Evolutionary conservation across 2,888 invertebrate genomes (phyloP), one percentile per base, ranked within the genome.

Genomic region (Sphinx pinastri): DNA sequence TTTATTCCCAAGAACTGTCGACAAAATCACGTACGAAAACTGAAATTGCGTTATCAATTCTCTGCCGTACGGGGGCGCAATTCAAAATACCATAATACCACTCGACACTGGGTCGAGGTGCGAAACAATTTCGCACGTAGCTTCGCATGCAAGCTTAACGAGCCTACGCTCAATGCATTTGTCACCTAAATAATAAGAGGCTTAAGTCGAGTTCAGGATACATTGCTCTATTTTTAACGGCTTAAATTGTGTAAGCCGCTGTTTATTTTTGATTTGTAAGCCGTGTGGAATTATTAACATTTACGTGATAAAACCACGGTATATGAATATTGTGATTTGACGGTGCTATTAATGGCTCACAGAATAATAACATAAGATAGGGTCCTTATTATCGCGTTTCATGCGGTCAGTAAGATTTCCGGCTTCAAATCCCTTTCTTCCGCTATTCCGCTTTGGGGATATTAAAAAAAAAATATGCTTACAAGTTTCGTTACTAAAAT

Each of bases 101-200:
- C 54, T 63, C 54, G 45, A 63, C 51, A 63, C 14, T 45, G 16
- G 47, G 47, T n/a, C 54, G 63, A 47, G 69, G n/a, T 52, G 63
- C 52, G 54, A 69, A n/a, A 52, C 51, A 69, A 69, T 47, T 45
- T 47, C 60, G 54, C 45, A 69, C 45, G 52, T 14, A 19, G 63
- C 45, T 45, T 14, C 45, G 63, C 31, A 45, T 54, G 16, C 19
- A 63, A 52, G 19, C 52, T 63, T 38, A 45, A 59, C 16, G 49
- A 19, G 55, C 19, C 16, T 54, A 54, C 54, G n/a, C 4, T 16
- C 60, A 49, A 63, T 63, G 49, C 63, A 59, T 69, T 59, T 52
- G 45, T 19, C 54, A 60, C 58, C 16, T 25, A 52, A 52, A 49
- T 51, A 25, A 68, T 58, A 63, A 49, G 19, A 63, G 63, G 63